Evolutionary conservation across 1,140 invertebrate genomes (phyloP).

Genomic region (Anthonomus grandis): DNA sequence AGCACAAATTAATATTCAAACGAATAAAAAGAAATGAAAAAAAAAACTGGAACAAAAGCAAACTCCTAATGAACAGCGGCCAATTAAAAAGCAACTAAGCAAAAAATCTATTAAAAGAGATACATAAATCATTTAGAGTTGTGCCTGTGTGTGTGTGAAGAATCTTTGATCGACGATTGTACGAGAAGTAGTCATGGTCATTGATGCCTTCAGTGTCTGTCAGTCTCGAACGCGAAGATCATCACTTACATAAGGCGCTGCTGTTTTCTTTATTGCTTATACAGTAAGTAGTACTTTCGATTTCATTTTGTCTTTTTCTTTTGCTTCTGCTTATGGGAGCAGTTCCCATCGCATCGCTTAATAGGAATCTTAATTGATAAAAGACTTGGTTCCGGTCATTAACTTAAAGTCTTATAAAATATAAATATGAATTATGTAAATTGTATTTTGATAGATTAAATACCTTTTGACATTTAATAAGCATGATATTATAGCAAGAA

Average conservation of each 20-base stretch:
- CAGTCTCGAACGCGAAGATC: slow-evolving; percentile 17
- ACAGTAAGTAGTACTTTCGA: no score
- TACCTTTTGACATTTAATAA: no score
- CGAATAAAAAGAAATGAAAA: no score
- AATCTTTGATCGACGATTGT: slow-evolving; percentile 20
- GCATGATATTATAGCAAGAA: no score
- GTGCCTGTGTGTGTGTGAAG: slow-evolving; percentile 17
- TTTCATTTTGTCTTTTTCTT: neutral
- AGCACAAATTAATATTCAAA: no score
- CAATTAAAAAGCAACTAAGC: slow-evolving; percentile 24
- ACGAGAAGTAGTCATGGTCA: slow-evolving; percentile 21
- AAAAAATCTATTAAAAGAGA: slow-evolving; percentile 22
- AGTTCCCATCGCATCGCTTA: neutral
- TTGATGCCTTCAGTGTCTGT: slow-evolving; percentile 26
- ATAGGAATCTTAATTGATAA: slow-evolving; percentile 10
- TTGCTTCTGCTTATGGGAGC: neutral
- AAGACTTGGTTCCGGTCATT: slow-evolving; percentile 8
- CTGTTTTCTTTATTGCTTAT: slow-evolving; percentile 16
- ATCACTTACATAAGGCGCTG: slow-evolving; percentile 21
- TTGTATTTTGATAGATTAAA: no score
- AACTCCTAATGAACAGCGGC: slow-evolving; percentile 17
- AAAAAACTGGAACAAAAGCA: slow-evolving; percentile 3
- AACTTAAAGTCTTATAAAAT: no score
- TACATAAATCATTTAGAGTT: slow-evolving; percentile 19
- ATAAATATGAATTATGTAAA: no score